Base-by-base conservation (phyloP, 2,888 invertebrate genomes). In the Melanostoma scalare region DNA sequence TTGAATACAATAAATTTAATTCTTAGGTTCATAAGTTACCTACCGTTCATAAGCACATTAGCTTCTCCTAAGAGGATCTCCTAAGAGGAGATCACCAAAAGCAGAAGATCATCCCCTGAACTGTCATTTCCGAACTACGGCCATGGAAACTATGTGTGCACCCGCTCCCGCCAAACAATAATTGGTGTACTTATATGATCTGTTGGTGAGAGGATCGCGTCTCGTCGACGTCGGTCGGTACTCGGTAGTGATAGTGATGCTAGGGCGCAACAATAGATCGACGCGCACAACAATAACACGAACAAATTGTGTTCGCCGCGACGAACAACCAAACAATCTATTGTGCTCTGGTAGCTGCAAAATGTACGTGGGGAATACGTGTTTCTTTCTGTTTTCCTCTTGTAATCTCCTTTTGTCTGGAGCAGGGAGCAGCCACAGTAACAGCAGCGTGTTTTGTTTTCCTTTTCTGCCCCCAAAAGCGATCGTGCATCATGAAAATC, bases 401-500 rank as follows among this genome's bases (percentile, higher is more conserved):
- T 75, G 76, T 81, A 80, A 81, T 75, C 69, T 72, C 69, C 71
- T 75, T 84, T 84, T 84, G 73, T 77, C 77, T 73, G 65, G 60
- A 60, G 33, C 35, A 10, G 48, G 50, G 38, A 30, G 31, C 38
- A 63, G 38, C 50, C 31, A 0, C 48, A 35, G 30, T 20, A 40
- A 10, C 68, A 52, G 74, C 68, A 69, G 69, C 53, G 35, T 58
- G 58, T 73, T 77, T 68, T 73, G 63, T 56, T 71, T 78, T 78
- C 60, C 72, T 78, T 78, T 68, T 78, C 78, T 80, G 75, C 69
- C 81, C 75, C 71, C 81, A 81, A 81, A 84, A 74, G 79, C 71
- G 71, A 79, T 84, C 84, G 84, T 84, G 84, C 84, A 84, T 84
- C 84, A 79, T 79, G 79, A 79, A 79, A 84, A 84, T 84, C 74